Conservation (phyloP, 2,888 invertebrate genomes). For the Dione vanillae region DNA sequence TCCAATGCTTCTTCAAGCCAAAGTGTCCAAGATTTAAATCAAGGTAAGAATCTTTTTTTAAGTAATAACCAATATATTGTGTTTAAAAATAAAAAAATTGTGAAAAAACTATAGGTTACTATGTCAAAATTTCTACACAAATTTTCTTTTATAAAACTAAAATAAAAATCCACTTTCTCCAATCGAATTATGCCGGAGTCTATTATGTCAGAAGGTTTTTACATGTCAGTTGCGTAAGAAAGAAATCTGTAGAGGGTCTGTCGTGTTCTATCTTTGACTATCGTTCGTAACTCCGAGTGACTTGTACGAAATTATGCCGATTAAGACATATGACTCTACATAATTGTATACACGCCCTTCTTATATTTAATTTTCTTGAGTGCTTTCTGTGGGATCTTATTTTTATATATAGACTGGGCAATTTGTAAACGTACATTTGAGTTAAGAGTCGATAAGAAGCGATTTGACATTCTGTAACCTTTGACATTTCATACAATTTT, state of each 20-base stretch:
- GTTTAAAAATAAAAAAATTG: no score
- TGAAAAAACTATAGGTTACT: background rate
- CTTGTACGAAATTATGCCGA: constrained; percentile 78
- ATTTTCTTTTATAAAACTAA: constrained; percentile 11
- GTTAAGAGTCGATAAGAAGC: constrained; percentile 69
- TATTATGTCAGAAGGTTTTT: constrained; percentile 56
- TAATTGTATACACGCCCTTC: constrained; percentile 70
- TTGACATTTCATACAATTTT: constrained; percentile 41
- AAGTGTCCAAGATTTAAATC: constrained; percentile 90
- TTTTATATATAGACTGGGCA: constrained; percentile 68
- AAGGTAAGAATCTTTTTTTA: constrained; percentile 75
- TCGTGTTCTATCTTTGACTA: constrained; percentile 66
- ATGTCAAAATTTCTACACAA: constrained; percentile 5
- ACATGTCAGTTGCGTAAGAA: constrained; percentile 61
- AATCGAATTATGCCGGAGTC: constrained; percentile 45
- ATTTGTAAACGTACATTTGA: constrained; percentile 80
- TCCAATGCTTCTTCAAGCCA: constrained; percentile 93
- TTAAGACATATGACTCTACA: constrained; percentile 80
- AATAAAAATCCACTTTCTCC: constrained; percentile 41
- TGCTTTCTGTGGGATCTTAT: constrained; percentile 77
- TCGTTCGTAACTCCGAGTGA: constrained; percentile 68
- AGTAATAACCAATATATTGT: background rate
- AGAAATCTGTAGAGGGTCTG: constrained; percentile 68
- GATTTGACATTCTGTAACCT: constrained; percentile 59
- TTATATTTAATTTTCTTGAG: constrained; percentile 83